Conservation (phyloP, 1,140 invertebrate species). For the Physella acuta region DNA sequence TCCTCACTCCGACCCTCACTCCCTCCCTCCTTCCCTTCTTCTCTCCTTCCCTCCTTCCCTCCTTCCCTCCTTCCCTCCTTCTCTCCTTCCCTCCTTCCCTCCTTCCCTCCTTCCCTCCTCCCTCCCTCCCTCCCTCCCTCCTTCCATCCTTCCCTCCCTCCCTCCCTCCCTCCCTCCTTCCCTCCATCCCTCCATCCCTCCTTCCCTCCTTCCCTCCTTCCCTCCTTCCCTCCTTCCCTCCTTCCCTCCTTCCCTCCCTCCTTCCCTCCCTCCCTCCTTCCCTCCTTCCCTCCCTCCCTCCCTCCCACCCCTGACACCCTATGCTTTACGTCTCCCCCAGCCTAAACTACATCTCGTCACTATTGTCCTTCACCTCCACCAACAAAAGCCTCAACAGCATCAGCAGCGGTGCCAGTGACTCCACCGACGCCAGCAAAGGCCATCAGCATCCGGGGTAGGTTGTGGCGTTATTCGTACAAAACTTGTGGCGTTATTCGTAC, state of each 20-base stretch:
- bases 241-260: background rate
- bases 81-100: background rate
- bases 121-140: background rate
- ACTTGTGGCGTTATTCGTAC: too few relatives aligned
- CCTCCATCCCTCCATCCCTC: background rate
- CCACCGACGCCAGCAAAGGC: too few relatives aligned
- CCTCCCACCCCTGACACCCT: background rate
- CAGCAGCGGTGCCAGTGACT: too few relatives aligned
- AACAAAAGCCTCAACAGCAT: too few relatives aligned
- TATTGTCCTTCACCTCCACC: too few relatives aligned
- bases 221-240: background rate
- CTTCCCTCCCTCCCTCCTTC: too few relatives aligned
- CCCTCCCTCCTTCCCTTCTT: background rate
- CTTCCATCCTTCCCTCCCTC: background rate
- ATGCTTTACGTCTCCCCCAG: background rate
- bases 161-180: background rate
- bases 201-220: background rate
- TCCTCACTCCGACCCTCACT: background rate
- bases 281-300: conserved; percentile 2
- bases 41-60: too few relatives aligned
- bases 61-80: background rate
- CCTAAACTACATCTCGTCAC: background rate
- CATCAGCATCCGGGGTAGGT: too few relatives aligned
- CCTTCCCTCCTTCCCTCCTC: background rate
- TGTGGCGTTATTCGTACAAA: too few relatives aligned